Conservation (phyloP, 2,113 vertebrate genomes). For the Sprattus sprattus region DNA sequence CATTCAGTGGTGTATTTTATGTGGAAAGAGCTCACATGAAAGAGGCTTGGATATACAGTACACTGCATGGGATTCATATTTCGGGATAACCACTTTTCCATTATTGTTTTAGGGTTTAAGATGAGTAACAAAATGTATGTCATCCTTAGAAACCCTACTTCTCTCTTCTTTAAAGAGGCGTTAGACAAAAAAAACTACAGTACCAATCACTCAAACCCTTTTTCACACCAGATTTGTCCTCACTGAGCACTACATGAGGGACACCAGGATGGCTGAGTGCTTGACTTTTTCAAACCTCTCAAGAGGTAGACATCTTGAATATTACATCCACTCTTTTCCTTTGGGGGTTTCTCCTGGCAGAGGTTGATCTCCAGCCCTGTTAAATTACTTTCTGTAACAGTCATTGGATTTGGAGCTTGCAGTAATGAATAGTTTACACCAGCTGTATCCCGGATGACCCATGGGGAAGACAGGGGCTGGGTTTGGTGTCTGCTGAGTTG, state of each 20-base stretch:
- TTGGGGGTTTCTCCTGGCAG: neutral
- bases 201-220: neutral
- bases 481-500: neutral
- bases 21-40: neutral
- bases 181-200: neutral
- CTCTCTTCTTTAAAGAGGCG: neutral
- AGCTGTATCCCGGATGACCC: neutral
- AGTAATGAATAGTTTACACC: slow-evolving; percentile 12
- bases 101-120: no score
- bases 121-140: no score
- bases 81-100: neutral
- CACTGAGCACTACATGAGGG: neutral
- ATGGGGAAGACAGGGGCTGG: neutral
- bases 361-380: neutral
- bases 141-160: neutral
- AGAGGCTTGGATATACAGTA: neutral
- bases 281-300: neutral
- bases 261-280: neutral
- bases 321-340: neutral
- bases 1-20: neutral
- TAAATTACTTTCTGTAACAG: neutral
- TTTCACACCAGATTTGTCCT: neutral
- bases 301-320: neutral
- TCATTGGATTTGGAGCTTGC: slow-evolving; percentile 7
- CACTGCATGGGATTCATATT: neutral